These are phyloP conservation scores for Chaenogobius annularis DNA, from an alignment of 2,113 vertebrate species.

Conservation along the genomic window DNA sequence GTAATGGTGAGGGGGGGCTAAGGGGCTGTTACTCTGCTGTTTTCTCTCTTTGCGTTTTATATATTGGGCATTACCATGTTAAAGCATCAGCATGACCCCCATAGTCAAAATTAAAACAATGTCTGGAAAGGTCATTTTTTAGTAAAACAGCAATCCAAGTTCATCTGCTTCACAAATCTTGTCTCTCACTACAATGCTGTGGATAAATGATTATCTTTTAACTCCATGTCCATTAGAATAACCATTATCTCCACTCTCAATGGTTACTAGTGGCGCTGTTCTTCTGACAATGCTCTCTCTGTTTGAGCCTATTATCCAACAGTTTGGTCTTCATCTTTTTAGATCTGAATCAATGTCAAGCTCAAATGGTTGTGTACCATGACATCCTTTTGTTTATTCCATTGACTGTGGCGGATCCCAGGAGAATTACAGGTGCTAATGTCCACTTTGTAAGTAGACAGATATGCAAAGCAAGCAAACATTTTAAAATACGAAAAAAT, in stretches of 20 bases:
- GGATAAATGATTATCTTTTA: not conserved
- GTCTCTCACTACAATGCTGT: not conserved
- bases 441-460: not conserved
- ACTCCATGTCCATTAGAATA: not conserved
- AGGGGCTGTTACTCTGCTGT: too few species aligned
- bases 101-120: not conserved
- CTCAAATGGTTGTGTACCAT: not conserved
- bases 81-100: not conserved
- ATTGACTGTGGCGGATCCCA: not conserved
- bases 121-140: not conserved
- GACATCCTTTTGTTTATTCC: not conserved
- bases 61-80: not conserved
- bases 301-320: not conserved
- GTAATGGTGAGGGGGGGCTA: too few species aligned
- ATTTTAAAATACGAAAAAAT: not conserved
- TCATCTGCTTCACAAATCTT: not conserved
- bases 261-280: not conserved
- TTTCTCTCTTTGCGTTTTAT: not conserved
- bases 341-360: not conserved
- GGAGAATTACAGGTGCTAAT: not conserved
- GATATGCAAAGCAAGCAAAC: constrained; percentile 5
- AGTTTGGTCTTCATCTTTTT: constrained; percentile 12
- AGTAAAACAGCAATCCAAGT: not conserved
- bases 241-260: not conserved
- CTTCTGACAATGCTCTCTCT: not conserved